These are phyloP conservation scores for Progne subis DNA, from an alignment of 2,113 vertebrate species.

Conservation along the genomic window DNA sequence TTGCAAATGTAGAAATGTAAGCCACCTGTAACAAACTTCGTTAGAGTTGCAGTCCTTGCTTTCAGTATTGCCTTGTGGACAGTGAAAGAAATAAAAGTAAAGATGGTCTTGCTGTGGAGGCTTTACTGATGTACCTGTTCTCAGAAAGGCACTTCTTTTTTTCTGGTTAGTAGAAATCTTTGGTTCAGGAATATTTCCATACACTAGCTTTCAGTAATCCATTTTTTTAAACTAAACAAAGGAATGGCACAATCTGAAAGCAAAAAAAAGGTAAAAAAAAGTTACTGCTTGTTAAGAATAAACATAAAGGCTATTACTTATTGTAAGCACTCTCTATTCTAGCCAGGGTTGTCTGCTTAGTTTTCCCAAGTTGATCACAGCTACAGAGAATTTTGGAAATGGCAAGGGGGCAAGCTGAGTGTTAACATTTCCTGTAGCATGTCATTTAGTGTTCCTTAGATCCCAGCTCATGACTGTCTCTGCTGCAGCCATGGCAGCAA, in stretches of 20 bases:
- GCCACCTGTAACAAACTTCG: not conserved
- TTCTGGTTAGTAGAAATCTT: not conserved
- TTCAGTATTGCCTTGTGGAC: not conserved
- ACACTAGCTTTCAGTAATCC: not conserved
- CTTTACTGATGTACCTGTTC: not conserved
- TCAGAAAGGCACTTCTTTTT: not conserved
- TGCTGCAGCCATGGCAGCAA: not conserved
- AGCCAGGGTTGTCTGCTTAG: not conserved
- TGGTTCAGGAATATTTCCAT: not conserved
- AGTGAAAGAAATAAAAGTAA: not conserved
- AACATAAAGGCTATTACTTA: not conserved
- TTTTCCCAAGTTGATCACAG: not conserved
- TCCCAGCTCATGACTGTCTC: not conserved
- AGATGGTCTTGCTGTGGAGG: not conserved
- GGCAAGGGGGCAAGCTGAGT: not conserved
- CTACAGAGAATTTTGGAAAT: not conserved
- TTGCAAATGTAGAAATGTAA: not conserved
- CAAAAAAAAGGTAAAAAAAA: no score
- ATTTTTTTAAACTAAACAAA: not conserved
- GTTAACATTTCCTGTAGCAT: not conserved
- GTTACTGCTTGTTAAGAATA: not conserved
- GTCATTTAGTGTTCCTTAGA: not conserved
- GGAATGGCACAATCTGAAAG: not conserved
- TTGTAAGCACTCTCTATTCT: not conserved
- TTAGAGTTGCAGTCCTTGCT: not conserved